Percentiles rank a stretch among this genome's conserved stretches.
Conservation (phyloP, 1,140 invertebrate species). For the Listronotus bonariensis region DNA sequence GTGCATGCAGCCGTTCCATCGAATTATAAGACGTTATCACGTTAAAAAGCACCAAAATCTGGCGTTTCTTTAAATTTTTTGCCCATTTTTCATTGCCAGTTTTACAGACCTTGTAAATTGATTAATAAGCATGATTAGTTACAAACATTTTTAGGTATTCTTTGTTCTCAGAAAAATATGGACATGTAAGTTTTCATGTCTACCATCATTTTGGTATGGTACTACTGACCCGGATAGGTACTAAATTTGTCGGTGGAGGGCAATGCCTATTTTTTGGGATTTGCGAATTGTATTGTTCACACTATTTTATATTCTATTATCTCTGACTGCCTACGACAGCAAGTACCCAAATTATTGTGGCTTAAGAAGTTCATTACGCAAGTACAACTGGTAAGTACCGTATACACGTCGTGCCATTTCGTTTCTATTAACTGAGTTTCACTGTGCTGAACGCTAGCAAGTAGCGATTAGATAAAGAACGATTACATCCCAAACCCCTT, state of each 20-base stretch:
- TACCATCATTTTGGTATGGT: slow-evolving; percentile 86
- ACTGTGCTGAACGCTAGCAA: too few relatives aligned
- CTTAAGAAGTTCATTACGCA: slow-evolving; percentile 80
- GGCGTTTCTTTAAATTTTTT: too few relatives aligned
- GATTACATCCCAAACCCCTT: too few relatives aligned
- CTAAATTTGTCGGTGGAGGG: slow-evolving; percentile 69
- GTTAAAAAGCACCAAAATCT: too few relatives aligned
- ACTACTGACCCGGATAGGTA: slow-evolving; percentile 63
- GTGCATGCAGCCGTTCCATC: too few relatives aligned
- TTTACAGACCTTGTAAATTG: too few relatives aligned
- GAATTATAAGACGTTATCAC: too few relatives aligned
- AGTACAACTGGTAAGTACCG: slow-evolving; percentile 66
- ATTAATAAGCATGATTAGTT: too few relatives aligned
- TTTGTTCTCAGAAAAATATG: slow-evolving; percentile 85
- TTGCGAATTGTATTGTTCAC: slow-evolving; percentile 76
- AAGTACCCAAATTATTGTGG: slow-evolving; percentile 68
- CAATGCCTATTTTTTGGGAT: slow-evolving; percentile 63
- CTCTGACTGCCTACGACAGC: slow-evolving; percentile 66
- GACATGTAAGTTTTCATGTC: slow-evolving; percentile 84
- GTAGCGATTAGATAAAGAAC: too few relatives aligned
- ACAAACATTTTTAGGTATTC: slow-evolving; percentile 74
- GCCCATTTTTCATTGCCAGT: too few relatives aligned
- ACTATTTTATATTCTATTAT: slow-evolving; percentile 85
- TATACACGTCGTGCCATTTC: too few relatives aligned
- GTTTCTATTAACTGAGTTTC: too few relatives aligned